phyloP scores from a whole-genome alignment of 2,797 vertebrate genomes.

The Lepidocolaptes lacrymiger region DNA sequence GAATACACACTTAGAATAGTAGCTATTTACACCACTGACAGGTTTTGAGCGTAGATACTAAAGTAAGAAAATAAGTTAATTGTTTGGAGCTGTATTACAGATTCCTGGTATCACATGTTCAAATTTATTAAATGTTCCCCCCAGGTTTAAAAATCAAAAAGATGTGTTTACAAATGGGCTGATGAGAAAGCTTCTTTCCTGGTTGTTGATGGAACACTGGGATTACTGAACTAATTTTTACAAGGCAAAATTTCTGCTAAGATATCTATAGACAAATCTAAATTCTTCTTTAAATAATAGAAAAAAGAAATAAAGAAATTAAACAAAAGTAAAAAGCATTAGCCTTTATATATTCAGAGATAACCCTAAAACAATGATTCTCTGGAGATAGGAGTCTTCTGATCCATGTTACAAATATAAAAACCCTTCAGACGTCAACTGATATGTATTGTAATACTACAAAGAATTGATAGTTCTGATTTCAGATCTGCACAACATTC shows the following conservation, averaged over 20 bases:
- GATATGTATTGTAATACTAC: not conserved
- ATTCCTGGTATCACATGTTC: not conserved
- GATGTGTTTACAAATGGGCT: not conserved
- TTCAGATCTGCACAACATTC: not conserved
- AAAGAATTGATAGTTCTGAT: not conserved
- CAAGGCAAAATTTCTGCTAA: not conserved
- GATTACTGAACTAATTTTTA: not conserved
- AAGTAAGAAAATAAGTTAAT: not conserved
- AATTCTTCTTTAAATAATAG: not conserved
- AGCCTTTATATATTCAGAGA: not conserved
- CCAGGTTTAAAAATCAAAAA: not conserved
- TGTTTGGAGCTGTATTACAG: not conserved
- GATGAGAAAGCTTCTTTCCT: not conserved
- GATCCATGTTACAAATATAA: not conserved
- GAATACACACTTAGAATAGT: not conserved
- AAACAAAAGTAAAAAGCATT: fast-evolving
- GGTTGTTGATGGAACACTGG: not conserved
- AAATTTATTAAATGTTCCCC: not conserved
- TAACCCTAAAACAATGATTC: not conserved
- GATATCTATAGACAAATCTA: not conserved
- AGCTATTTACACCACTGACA: not conserved
- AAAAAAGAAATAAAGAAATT: fast-evolving
- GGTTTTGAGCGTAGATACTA: not conserved
- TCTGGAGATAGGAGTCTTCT: not conserved
- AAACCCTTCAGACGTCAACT: not conserved